Base-by-base conservation (phyloP, 30 jellyfish, hydroid and myxozoan genomes). In the Mastigias papua region DNA sequence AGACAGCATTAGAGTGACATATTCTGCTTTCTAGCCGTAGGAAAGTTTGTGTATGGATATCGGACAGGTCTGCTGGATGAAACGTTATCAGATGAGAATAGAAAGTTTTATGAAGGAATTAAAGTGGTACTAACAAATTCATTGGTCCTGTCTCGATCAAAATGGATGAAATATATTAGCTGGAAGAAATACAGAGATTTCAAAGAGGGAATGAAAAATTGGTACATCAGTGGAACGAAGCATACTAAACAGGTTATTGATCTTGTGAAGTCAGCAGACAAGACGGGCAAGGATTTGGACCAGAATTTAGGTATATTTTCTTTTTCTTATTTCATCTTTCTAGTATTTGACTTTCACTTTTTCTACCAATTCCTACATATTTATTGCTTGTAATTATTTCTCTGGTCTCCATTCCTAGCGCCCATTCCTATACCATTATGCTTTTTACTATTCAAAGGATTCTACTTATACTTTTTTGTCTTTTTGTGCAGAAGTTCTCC, bases 41-140 rank as follows among this genome's bases (percentile, higher is more conserved):
- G 86, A 13, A 75, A 27, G n/a, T 75, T 75, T 49, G 54, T 75
- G 8, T 75, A 75, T 34, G 86, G 86, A 26, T 13, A 22, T 13
- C 86, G 86, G 2, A 75, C 69, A 20, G 86, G 86, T 10, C 48
- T 75, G 50, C 48, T 75, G 48, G 86, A 75, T 23, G 48, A 25
- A 25, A 35, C 48, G 11, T 23, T 75, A 42, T 19, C 73, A n/a
- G 86, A 49, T 5, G 86, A 26, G 30, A 37, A 19, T 25, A 30
- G 22, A n/a, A 48, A 20, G n/a, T 60, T 75, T 48, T 75, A 75
- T 49, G 73, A 75, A 17, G 86, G 72, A 25, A 49, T 75, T n/a
- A 22, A 30, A 23, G 62, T 75, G 19, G 73, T 30, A 25, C 50
- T 75, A 15, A 30, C 16, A 27, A 75, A 75, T 29, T 37, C 73